These are phyloP conservation scores for Pholis gunnellus DNA, from an alignment of 2,113 vertebrate species.

Conservation along the genomic window DNA sequence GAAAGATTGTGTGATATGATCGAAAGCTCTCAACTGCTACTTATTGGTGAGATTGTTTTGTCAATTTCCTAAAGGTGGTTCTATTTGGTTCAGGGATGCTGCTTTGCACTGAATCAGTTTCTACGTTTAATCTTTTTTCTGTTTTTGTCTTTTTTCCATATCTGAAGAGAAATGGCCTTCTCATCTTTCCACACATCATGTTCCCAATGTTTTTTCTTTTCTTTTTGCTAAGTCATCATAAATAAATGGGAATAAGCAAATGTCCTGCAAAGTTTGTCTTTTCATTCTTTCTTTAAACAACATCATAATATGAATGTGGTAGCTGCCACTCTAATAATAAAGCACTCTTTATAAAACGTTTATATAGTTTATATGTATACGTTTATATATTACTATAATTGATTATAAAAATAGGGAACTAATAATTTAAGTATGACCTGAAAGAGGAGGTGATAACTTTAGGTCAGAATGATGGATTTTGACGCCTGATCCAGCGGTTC, in stretches of 20 bases:
- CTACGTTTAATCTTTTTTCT: neutral
- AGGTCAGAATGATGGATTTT: too few relatives aligned
- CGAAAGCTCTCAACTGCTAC: neutral
- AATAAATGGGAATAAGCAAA: conserved; percentile 29
- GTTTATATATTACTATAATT: neutral
- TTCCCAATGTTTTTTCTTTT: neutral
- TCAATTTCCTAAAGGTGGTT: neutral
- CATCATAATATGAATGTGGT: neutral
- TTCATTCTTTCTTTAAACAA: neutral
- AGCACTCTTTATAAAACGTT: neutral
- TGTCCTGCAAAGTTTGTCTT: neutral
- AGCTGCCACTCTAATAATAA: neutral
- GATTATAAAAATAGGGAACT: conserved; percentile 71
- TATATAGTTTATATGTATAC: neutral
- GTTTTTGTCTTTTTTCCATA: neutral
- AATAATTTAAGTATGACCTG: neutral
- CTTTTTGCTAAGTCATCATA: neutral
- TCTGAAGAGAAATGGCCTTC: neutral
- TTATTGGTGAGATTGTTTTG: neutral
- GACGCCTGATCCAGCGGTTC: too few relatives aligned
- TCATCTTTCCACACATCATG: neutral
- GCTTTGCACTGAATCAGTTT: neutral
- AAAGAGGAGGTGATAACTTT: neutral
- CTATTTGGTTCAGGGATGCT: neutral
- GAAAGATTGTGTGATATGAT: neutral